Evolutionary conservation across 2,113 vertebrate genomes (phyloP).

Genomic region (Diadophis punctatus): DNA sequence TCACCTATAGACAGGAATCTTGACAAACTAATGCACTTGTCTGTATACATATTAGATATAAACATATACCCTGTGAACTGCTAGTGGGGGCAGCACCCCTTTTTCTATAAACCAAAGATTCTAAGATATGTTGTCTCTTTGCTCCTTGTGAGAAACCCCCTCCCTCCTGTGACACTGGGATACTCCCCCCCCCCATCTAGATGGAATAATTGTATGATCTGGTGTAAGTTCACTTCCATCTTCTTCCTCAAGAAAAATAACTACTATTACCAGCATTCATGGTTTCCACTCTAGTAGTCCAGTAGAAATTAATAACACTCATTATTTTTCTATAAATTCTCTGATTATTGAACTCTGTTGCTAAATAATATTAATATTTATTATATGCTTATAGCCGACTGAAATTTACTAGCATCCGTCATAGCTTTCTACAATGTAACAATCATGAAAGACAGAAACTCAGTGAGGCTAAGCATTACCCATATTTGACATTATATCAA

Average conservation of each 20-base stretch:
- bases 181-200: neutral
- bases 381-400: constrained; percentile 8
- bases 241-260: neutral
- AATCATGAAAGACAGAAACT: constrained; percentile 51
- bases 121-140: neutral
- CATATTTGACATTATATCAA: constrained; percentile 28
- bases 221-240: neutral
- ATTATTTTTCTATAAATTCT: neutral
- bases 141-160: neutral
- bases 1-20: neutral
- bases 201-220: neutral
- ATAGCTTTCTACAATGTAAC: constrained; percentile 29
- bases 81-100: neutral
- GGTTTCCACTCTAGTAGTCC: neutral
- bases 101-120: neutral
- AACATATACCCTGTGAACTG: neutral
- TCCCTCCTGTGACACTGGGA: neutral
- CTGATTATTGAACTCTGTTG: constrained; percentile 18
- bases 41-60: neutral
- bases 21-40: neutral
- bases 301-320: neutral
- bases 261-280: neutral
- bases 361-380: neutral
- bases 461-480: constrained; percentile 41
- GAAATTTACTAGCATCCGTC: constrained; percentile 32